Base-by-base conservation (phyloP, 1,140 invertebrate species). In the Battus philenor region DNA sequence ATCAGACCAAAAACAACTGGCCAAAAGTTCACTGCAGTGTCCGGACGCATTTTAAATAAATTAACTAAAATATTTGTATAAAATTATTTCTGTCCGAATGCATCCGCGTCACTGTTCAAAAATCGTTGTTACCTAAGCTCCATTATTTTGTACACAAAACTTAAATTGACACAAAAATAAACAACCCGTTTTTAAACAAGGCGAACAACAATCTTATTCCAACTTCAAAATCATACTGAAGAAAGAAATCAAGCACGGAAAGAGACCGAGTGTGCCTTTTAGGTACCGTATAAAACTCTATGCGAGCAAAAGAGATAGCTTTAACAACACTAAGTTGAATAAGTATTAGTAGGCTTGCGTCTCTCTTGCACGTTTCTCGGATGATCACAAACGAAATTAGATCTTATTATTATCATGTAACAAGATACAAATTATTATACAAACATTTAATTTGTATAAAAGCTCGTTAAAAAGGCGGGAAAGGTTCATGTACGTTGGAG, bases 1-100 rank as follows among this genome's bases (percentile, higher is more conserved):
- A 76, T 66, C 44, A 76, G 51, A 51, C 71, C 69, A 50, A 84
- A 79, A 65, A 86, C 65, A 59, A 75, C 33, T 59, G 78, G 70
- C 74, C 74, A 77, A 75, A 85, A 76, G 24, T 27, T 16, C 38
- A 41, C 38, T 54, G 83, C 54, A 53, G 43, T 52, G 49, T 54
- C 48, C 41, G 43, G 31, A 47, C 58, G 39, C 71, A 77, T 78
- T 50, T 62, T 74, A 49, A 59, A 59, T 29, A 47, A 31, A 43
- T 41, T 26, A 31, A 47, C 11, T 41, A 46, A 59, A 27, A 61
- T 44, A 43, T 38, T 34, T 29, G 20, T 27, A 24, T 39, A 45
- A 48, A 53, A 24, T 31, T 47, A 58, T 38, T 39, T 44, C 18
- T 54, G 26, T 50, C 39, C 26, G 33, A 55, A 32, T 52, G 27